phyloP scores from a whole-genome alignment of 2,113 vertebrate species.

The Mola mola region DNA sequence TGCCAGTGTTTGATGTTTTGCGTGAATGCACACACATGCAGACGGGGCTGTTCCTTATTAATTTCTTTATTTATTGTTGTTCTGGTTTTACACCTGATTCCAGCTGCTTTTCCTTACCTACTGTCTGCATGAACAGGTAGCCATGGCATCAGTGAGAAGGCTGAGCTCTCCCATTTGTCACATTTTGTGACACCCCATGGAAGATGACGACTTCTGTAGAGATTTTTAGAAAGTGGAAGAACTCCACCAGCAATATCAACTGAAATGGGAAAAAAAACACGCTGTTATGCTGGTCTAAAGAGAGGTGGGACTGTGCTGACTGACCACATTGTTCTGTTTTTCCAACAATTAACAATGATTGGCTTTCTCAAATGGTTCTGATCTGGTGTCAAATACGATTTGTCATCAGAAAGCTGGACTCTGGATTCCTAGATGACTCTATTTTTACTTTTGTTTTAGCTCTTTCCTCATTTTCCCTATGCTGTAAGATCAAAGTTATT shows the following conservation, averaged over 20 bases:
- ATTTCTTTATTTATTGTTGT: constrained; percentile 2
- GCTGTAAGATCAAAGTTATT: constrained; percentile 22
- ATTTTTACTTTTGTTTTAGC: constrained; percentile 46
- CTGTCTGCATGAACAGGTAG: constrained; percentile 48
- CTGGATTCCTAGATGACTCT: constrained; percentile 38
- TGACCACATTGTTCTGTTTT: background rate
- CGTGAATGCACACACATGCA: constrained; percentile 23
- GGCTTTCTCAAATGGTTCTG: constrained; percentile 17
- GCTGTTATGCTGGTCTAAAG: background rate
- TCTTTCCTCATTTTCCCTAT: constrained; percentile 15
- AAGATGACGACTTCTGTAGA: constrained; percentile 20
- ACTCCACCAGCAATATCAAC: background rate
- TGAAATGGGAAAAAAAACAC: constrained; percentile 5
- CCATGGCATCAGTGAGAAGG: constrained; percentile 61
- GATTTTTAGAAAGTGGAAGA: constrained; percentile 15
- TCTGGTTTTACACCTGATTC: constrained; percentile 45
- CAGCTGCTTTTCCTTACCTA: constrained; percentile 21
- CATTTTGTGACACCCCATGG: constrained; percentile 58
- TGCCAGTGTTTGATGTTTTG: background rate
- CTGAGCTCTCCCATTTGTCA: constrained; percentile 52
- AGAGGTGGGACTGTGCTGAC: too few species aligned
- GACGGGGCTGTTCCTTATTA: background rate
- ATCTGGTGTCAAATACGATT: constrained; percentile 39
- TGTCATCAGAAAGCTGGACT: constrained; percentile 28
- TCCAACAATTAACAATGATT: too few species aligned